phyloP scores from a whole-genome alignment of 2,113 vertebrate genomes.

The Zosterops japonicus region DNA sequence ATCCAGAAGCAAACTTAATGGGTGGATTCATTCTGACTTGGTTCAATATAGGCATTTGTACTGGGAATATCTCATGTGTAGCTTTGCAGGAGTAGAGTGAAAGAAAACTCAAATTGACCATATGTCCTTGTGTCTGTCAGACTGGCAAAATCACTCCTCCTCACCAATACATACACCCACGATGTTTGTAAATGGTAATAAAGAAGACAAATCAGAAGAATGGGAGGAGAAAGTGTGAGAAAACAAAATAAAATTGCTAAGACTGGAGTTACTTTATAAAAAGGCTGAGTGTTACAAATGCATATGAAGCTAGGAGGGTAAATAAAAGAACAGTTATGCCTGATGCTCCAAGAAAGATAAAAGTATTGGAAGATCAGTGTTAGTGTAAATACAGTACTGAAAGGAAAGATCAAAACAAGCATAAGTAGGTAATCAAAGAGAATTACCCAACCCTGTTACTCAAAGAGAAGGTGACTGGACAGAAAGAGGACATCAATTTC shows the following conservation, averaged over 20 bases:
- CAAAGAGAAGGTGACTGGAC: background rate
- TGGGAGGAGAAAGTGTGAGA: background rate
- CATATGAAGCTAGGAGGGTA: background rate
- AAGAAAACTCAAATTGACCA: background rate
- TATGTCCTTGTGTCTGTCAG: background rate
- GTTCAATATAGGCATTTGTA: background rate
- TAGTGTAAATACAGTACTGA: background rate
- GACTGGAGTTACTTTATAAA: background rate
- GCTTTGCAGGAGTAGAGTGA: background rate
- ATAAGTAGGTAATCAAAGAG: background rate
- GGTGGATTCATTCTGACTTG: background rate
- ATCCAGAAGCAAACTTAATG: background rate
- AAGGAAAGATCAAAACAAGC: background rate
- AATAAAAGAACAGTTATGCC: background rate
- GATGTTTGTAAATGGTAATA: background rate
- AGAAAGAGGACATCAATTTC: background rate
- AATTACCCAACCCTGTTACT: background rate
- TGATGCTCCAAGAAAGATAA: background rate
- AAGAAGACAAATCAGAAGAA: background rate
- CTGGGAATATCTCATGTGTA: background rate
- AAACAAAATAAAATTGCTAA: background rate
- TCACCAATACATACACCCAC: background rate
- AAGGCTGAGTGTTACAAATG: background rate
- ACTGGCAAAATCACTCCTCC: background rate
- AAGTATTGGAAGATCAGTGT: background rate